A percentile compares a stretch with the other conserved stretches of the same genome.
These are phyloP conservation scores for Thalassoma bifasciatum DNA, from an alignment of 2,113 vertebrate genomes.

Conservation along the genomic window DNA sequence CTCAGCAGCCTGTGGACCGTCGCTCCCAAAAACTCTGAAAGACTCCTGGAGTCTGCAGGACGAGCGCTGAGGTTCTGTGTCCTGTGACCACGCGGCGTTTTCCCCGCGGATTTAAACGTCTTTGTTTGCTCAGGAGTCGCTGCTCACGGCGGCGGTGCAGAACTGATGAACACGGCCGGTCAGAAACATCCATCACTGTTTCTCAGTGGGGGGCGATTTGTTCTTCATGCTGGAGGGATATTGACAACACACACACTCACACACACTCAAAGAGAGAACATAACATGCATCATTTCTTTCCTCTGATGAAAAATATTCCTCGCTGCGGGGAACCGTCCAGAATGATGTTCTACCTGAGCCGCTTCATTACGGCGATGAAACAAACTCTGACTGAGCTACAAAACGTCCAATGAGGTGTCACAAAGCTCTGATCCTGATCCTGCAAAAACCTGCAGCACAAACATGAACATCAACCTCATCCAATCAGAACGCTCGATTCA, in stretches of 20 bases:
- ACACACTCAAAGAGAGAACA: constrained; percentile 19
- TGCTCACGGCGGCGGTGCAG: constrained; percentile 23
- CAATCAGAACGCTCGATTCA: too few species aligned
- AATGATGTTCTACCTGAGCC: constrained; percentile 37
- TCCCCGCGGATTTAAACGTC: neutral
- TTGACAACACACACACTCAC: constrained; percentile 39
- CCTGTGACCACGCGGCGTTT: constrained; percentile 21
- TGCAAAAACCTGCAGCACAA: neutral
- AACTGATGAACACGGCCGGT: constrained; percentile 49
- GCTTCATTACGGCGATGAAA: constrained; percentile 18
- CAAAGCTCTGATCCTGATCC: neutral
- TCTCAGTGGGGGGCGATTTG: constrained; percentile 51
- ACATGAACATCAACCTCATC: neutral
- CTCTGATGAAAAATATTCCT: constrained; percentile 21
- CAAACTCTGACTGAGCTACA: neutral
- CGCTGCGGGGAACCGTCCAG: constrained; percentile 16
- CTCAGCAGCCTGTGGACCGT: constrained; percentile 57
- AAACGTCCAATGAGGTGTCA: constrained; percentile 5
- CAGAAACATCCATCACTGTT: constrained; percentile 36
- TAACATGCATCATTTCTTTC: constrained; percentile 36
- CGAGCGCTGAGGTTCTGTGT: neutral
- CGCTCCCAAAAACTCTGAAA: constrained; percentile 29
- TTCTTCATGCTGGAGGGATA: constrained; percentile 50
- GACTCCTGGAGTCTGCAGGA: neutral
- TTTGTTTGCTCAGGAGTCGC: constrained; percentile 4